Conservation (phyloP, 64 coral and sea anemone species). For the Actinia equina region DNA sequence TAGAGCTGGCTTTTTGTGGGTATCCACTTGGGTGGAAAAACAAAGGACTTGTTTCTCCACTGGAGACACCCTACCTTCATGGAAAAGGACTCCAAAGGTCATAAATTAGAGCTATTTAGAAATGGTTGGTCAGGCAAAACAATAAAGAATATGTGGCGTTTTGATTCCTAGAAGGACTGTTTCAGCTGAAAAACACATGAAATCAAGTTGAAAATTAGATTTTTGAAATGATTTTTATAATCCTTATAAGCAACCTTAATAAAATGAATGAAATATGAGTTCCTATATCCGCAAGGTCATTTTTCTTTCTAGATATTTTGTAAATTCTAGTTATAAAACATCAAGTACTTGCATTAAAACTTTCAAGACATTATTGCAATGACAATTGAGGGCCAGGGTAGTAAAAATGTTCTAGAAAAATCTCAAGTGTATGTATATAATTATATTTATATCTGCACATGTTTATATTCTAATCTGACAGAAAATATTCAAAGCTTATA, state of each 20-base stretch:
- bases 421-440: background rate
- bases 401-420: constrained; percentile 7
- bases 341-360: background rate
- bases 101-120: too few species aligned
- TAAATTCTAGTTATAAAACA: background rate
- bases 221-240: too few species aligned
- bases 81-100: too few species aligned
- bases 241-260: background rate
- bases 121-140: too few species aligned
- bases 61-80: too few species aligned
- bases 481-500: background rate
- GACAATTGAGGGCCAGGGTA: background rate
- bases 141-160: too few species aligned
- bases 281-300: background rate
- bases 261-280: background rate
- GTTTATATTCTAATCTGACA: background rate
- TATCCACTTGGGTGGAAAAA: too few species aligned
- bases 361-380: background rate
- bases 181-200: too few species aligned
- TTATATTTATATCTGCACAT: background rate
- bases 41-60: too few species aligned
- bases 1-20: too few species aligned
- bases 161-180: too few species aligned
- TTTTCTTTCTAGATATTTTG: background rate
- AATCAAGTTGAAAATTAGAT: too few species aligned